Conservation (phyloP, 1,140 invertebrate species). For the Bombus superbus region DNA sequence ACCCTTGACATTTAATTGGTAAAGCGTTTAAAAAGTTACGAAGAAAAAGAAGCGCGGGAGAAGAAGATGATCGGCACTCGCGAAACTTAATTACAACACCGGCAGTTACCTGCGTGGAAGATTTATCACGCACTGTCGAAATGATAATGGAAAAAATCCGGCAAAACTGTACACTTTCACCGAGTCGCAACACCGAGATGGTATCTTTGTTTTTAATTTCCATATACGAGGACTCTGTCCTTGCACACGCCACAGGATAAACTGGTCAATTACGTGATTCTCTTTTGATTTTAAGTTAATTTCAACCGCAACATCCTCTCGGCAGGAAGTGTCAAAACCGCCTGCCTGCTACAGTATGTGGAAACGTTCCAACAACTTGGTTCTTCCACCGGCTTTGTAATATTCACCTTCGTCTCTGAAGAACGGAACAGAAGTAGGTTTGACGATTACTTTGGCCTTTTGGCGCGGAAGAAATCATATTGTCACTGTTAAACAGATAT, state of each 20-base stretch:
- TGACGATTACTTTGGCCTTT: too few species aligned
- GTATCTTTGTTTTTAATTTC: conserved; percentile 53
- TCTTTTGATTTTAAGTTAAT: neutral
- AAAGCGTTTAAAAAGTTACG: neutral
- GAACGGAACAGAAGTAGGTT: neutral
- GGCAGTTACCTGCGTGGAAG: conserved; percentile 48
- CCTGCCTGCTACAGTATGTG: neutral
- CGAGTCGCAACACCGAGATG: conserved; percentile 12
- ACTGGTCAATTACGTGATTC: conserved; percentile 49
- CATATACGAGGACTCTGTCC: conserved; percentile 47
- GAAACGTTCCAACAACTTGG: neutral
- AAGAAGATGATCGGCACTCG: conserved; percentile 1
- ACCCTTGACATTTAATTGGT: neutral
- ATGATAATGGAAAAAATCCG: conserved; percentile 55
- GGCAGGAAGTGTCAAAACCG: conserved; percentile 49
- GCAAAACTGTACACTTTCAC: conserved; percentile 54
- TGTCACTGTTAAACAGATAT: too few species aligned
- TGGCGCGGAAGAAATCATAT: too few species aligned
- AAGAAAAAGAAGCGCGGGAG: neutral
- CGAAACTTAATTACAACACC: conserved; percentile 58
- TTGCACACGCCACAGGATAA: conserved; percentile 42
- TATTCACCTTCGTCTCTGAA: too few species aligned
- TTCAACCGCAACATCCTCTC: conserved; percentile 44
- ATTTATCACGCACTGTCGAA: conserved; percentile 53
- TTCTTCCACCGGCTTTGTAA: too few species aligned